These are phyloP conservation scores for Neodiprion virginianus DNA, from an alignment of 1,140 invertebrate genomes.

Conservation along the genomic window DNA sequence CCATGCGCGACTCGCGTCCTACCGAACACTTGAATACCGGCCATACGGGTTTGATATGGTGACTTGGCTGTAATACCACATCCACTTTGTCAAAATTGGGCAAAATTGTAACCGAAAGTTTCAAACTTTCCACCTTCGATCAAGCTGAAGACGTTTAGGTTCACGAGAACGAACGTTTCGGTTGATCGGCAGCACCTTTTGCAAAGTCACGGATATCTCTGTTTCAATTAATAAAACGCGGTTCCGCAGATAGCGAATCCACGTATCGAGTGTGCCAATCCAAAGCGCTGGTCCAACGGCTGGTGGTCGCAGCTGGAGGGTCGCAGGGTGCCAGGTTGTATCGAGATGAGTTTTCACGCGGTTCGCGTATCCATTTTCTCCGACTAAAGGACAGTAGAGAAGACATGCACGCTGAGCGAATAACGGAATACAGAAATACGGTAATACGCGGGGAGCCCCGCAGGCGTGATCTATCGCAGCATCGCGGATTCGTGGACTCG, in stretches of 20 bases:
- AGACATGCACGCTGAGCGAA: neutral
- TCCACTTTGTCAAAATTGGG: too few relatives aligned
- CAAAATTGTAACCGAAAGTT: too few relatives aligned
- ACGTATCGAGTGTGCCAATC: neutral
- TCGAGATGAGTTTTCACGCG: neutral
- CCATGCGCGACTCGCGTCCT: too few relatives aligned
- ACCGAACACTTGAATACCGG: too few relatives aligned
- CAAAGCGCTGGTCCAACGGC: neutral
- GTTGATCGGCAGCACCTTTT: too few relatives aligned
- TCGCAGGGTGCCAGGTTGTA: conserved; percentile 6
- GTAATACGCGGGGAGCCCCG: conserved; percentile 7
- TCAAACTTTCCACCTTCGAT: too few relatives aligned
- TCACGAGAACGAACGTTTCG: too few relatives aligned
- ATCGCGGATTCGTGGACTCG: conserved; percentile 42
- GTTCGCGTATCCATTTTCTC: neutral
- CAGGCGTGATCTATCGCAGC: conserved; percentile 50
- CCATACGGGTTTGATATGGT: too few relatives aligned
- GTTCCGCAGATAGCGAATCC: neutral
- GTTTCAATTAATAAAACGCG: too few relatives aligned
- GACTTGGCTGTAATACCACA: too few relatives aligned
- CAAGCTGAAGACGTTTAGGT: too few relatives aligned
- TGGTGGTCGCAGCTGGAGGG: conserved; percentile 2
- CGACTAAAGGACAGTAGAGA: conserved; percentile 3
- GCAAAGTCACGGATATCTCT: too few relatives aligned
- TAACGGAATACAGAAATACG: conserved; percentile 15